Base-by-base conservation (phyloP, 2,797 vertebrate genomes). In the Chaetodon trifasciatus region DNA sequence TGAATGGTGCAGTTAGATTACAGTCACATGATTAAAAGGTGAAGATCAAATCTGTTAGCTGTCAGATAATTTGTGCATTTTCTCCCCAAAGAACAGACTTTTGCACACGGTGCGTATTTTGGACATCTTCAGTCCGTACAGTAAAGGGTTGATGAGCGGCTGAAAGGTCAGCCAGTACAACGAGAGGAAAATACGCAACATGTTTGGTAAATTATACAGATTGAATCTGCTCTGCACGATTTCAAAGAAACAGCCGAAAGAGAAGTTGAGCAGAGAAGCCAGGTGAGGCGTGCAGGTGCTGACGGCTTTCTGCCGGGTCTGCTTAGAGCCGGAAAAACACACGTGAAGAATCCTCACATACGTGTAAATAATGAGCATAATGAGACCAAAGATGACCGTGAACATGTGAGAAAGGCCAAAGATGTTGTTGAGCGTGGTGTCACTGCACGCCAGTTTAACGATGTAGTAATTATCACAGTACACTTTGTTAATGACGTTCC, bases 401-500 rank as follows among this genome's bases (percentile, higher is more conserved):
- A 37, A n/a, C 32, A 58, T 58, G 17, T 58, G 35, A 15, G 19
- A 13, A 6, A 66, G 32, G 21, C 64, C 64, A 16, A 37, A 50
- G 32, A 66, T 5, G 24, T 50, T 66, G 4, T 37, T 66, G 7
- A 37, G 19, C 0, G 32, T n/a, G 19, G 32, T 66, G 64, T 67
- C 64, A 2, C 2, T 23, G 21, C 64, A 67, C 1, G 64, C 47
- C 64, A 67, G 35, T 17, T 23, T 65, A 0, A 65, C 46, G 1
- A 65, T 13, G 5, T 32, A 50, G 6, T 65, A 21, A 17, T 49
- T 49, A 23, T 49, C 63, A 49, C 63, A 65, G 63, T 49, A 65
- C 5, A 65, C 46, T 49, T 65, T 65, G 63, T 65, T 7, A n/a
- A 65, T 50, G 10, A 49, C 35, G 63, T 49, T 65, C 3, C 63